Conservation (phyloP, 2,113 vertebrate species). For the Ranitomeya imitator region DNA sequence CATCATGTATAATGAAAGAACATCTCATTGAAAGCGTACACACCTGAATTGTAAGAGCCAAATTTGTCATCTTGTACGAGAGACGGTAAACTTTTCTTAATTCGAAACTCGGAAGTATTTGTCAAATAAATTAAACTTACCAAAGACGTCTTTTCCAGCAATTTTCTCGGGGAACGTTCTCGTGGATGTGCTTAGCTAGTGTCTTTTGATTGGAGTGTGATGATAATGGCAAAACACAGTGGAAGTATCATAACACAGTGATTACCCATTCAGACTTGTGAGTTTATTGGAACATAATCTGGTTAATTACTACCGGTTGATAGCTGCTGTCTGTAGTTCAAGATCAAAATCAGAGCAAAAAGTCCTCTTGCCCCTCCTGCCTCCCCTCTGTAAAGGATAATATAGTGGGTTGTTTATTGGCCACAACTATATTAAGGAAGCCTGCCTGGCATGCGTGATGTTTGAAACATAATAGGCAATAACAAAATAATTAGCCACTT, state of each 20-base stretch:
- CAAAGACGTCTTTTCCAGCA: background rate
- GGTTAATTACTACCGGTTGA: slow-evolving; percentile 1
- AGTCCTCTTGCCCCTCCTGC: background rate
- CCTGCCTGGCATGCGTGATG: slow-evolving; percentile 20
- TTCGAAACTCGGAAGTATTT: background rate
- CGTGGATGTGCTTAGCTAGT: slow-evolving; percentile 24
- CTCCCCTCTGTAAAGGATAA: slow-evolving; percentile 15
- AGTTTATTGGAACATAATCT: slow-evolving; percentile 20
- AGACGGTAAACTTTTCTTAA: background rate
- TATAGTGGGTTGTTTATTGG: slow-evolving; percentile 33
- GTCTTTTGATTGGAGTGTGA: slow-evolving; percentile 43
- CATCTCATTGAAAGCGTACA: background rate
- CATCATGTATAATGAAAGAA: background rate
- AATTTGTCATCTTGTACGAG: background rate
- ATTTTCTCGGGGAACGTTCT: slow-evolving; percentile 30
- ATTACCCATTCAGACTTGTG: slow-evolving; percentile 41
- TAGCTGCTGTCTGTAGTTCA: background rate
- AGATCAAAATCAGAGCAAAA: slow-evolving; percentile 21
- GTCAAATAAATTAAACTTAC: slow-evolving; percentile 5
- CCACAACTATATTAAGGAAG: slow-evolving; percentile 9
- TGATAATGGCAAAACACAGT: slow-evolving; percentile 40
- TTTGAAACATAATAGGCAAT: slow-evolving; percentile 49
- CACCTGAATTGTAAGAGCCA: background rate
- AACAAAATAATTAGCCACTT: slow-evolving; percentile 55
- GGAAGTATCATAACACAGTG: slow-evolving; percentile 26